These are phyloP conservation scores for Phocoena phocoena DNA, from an alignment of 2,113 vertebrate genomes.

Conservation along the genomic window DNA sequence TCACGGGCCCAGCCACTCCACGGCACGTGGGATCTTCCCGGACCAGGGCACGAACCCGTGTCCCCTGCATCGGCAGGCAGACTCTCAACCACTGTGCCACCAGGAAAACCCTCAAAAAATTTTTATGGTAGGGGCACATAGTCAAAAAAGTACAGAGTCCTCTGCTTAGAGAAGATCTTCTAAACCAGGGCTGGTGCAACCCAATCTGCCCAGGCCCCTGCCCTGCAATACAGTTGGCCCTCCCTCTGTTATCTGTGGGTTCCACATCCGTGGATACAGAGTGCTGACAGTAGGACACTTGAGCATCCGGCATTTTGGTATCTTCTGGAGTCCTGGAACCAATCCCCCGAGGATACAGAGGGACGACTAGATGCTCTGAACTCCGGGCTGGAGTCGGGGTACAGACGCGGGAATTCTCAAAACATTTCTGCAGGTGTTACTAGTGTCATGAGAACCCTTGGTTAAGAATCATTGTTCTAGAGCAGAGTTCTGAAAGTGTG, in stretches of 20 bases:
- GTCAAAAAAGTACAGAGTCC: not conserved
- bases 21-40: too few species aligned
- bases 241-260: not conserved
- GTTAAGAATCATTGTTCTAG: not conserved
- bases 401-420: not conserved
- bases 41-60: too few species aligned
- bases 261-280: not conserved
- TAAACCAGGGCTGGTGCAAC: not conserved
- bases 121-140: not conserved
- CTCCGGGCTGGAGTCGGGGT: not conserved
- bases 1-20: too few species aligned
- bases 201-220: not conserved
- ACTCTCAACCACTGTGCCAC: too few species aligned
- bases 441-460: not conserved
- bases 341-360: not conserved
- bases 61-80: too few species aligned
- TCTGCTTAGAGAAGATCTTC: not conserved
- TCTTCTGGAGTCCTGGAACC: not conserved
- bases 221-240: accelerated
- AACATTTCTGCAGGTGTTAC: not conserved
- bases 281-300: not conserved
- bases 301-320: not conserved
- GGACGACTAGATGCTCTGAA: too few species aligned
- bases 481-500: not conserved
- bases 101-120: not conserved